A percentile compares a stretch with the other conserved stretches of the same genome.
phyloP scores from a whole-genome alignment of 1,140 invertebrate species.

The Rhagoletis pomonella region DNA sequence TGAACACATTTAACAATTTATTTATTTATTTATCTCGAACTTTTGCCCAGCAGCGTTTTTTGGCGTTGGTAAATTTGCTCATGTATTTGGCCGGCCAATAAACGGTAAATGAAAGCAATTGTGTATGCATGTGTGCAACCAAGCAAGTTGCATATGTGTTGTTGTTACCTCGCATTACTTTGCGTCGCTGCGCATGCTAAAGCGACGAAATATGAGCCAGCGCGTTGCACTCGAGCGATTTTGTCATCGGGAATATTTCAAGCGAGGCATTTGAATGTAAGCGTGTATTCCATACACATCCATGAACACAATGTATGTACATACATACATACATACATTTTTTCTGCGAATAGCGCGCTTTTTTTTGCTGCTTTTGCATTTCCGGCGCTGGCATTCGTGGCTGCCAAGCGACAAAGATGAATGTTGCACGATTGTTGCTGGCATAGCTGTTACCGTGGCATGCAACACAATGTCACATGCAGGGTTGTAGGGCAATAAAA shows the following conservation, averaged over 20 bases:
- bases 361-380: background rate
- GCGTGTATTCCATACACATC: background rate
- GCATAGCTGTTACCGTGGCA: constrained; percentile 3
- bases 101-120: constrained; percentile 2
- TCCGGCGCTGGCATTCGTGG: constrained; percentile 23
- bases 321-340: background rate
- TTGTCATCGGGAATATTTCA: constrained; percentile 14
- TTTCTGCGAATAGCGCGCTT: background rate
- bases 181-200: constrained; percentile 1
- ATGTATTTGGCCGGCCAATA: background rate
- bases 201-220: background rate
- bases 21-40: background rate
- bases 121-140: background rate
- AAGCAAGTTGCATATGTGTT: background rate
- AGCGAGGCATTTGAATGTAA: background rate
- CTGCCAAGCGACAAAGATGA: constrained; percentile 35
- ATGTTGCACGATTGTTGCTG: constrained; percentile 1
- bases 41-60: background rate
- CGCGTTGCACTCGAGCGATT: background rate
- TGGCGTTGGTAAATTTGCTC: background rate
- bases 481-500: constrained; percentile 8
- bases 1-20: background rate
- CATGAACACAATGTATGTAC: too few relatives aligned
- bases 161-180: background rate
- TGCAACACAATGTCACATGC: background rate